Conservation (phyloP, 2,888 invertebrate genomes). For the Crossocerus cetratus region DNA sequence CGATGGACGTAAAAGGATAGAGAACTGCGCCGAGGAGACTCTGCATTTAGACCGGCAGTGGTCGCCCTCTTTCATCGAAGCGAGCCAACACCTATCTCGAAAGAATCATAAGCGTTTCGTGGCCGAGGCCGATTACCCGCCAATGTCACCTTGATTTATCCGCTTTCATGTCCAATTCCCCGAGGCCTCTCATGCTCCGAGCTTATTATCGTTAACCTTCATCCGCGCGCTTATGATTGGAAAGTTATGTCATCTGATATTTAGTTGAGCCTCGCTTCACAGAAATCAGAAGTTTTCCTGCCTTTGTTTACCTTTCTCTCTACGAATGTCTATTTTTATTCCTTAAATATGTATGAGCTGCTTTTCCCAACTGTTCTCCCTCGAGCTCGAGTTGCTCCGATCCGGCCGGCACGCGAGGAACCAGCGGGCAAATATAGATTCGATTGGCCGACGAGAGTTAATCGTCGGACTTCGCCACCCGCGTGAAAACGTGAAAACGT, state of each 20-base stretch:
- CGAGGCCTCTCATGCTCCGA: background rate
- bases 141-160: background rate
- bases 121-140: constrained; percentile 4
- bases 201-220: no score
- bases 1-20: constrained; percentile 47
- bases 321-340: no score
- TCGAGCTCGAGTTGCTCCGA: background rate
- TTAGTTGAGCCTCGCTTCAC: background rate
- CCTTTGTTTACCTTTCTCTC: no score
- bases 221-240: no score
- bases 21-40: constrained; percentile 10
- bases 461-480: constrained; percentile 15
- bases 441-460: constrained; percentile 28
- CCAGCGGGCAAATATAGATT: constrained; percentile 32
- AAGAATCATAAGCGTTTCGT: constrained; percentile 32
- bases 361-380: background rate
- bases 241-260: background rate
- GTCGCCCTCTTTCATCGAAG: constrained; percentile 30
- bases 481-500: no score
- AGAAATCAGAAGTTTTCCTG: background rate
- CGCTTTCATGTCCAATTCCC: background rate
- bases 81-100: constrained; percentile 25
- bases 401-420: constrained; percentile 16
- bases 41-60: constrained; percentile 29
- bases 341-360: no score